Base-by-base conservation (phyloP, 2,113 vertebrate genomes). In the Pollachius pollachius region DNA sequence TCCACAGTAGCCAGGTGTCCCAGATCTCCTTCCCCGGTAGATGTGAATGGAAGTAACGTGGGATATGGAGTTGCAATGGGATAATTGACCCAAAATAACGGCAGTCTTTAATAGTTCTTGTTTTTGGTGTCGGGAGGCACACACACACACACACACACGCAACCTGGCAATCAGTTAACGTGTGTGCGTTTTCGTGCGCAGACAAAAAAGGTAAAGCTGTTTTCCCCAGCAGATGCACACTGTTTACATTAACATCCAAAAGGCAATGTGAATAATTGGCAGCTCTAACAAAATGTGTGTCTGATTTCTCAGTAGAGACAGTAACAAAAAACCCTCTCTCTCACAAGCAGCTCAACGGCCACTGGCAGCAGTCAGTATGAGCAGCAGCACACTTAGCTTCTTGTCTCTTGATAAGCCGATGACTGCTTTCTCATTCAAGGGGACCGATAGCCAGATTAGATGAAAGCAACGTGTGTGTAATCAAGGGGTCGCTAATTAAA, bases 231-330 rank as follows among this genome's bases (percentile, higher is more conserved):
- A 63, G 72, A 76, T 67, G 83, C 75, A 79, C 81, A 82, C 81
- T 83, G 70, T 57, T 48, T 48, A 9, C 41, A 23, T 23, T 23
- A 48, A 48, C 41, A 13, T 48, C 54, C 15, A n/a, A n/a, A 57
- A 16, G 54, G 54, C 41, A 48, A 57, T n/a, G 16, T 16, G 13
- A 86, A 89, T 85, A 87, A 90, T 90, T 89, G 89, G 87, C 89
- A 85, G 80, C 89, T 89, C 89, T 88, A 72, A 81, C 69, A 57
- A 77, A 77, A 77, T 89, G 92, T 92, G 92, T 92, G 92, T 89
- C 92, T 91, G 90, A 93, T 87, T 90, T 84, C 92, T 23, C 23
- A 23, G 89, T 79, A 86, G 84, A 87, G 80, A 88, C 78, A 83
- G 84, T 85, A 83, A 91, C 84, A 91, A 57, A 56, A 16, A 57